Evolutionary conservation across 2,797 vertebrate genomes (phyloP).

Genomic region (Schizopygopsis malacanthus): DNA sequence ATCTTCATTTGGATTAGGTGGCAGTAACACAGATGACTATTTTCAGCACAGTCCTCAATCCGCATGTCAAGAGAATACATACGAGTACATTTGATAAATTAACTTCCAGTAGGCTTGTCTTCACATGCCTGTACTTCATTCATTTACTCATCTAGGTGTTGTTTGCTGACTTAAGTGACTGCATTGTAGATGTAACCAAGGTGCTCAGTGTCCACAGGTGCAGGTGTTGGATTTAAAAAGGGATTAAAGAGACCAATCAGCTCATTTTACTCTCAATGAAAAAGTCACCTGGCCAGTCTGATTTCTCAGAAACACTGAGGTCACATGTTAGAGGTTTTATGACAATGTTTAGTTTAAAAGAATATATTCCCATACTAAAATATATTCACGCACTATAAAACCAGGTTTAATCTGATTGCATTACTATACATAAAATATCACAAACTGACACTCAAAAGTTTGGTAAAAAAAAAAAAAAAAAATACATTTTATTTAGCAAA

Average conservation of each 20-base stretch:
- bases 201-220: conserved; percentile 17
- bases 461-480: not conserved
- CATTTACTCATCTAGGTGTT: conserved; percentile 20
- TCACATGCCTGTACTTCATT: not conserved
- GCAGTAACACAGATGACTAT: not conserved
- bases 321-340: not conserved
- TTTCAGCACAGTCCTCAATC: not conserved
- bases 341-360: not conserved
- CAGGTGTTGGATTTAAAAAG: conserved; percentile 32
- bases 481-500: not conserved
- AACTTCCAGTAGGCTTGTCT: not conserved
- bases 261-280: conserved; percentile 18
- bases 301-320: not conserved
- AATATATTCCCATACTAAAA: not conserved
- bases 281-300: not conserved
- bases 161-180: not conserved
- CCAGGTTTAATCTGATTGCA: not conserved
- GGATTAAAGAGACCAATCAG: conserved; percentile 31
- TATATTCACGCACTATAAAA: not conserved
- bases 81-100: not conserved
- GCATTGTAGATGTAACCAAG: conserved; percentile 30
- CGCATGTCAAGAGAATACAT: not conserved
- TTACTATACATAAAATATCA: not conserved
- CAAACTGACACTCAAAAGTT: not conserved
- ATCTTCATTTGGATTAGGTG: not conserved